Conservation (phyloP, 2,888 invertebrate species). For the Dryomyza anilis region DNA sequence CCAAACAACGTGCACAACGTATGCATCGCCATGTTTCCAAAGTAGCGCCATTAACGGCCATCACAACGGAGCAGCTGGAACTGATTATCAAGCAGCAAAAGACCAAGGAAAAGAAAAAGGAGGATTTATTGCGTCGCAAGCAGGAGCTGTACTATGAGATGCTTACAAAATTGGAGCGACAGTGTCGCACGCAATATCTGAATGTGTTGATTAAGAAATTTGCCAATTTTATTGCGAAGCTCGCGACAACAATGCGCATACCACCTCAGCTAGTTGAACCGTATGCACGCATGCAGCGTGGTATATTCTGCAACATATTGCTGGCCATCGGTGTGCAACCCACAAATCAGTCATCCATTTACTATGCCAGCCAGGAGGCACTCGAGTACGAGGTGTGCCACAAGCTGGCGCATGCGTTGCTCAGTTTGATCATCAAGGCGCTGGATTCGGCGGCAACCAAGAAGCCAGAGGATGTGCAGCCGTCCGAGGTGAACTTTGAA, state of each 20-base stretch:
- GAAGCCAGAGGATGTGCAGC: conserved; percentile 39
- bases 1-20: conserved; percentile 45
- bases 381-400: conserved; percentile 52
- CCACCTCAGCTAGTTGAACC: conserved; percentile 51
- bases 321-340: conserved; percentile 53
- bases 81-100: conserved; percentile 45
- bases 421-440: conserved; percentile 52
- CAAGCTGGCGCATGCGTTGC: conserved; percentile 50
- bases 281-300: conserved; percentile 54
- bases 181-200: conserved; percentile 51
- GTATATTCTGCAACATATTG: conserved; percentile 52
- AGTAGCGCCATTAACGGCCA: too few relatives aligned
- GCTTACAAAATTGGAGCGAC: conserved; percentile 50
- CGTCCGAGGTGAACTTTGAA: conserved; percentile 44
- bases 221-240: conserved; percentile 49
- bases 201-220: conserved; percentile 52
- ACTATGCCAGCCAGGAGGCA: conserved; percentile 50
- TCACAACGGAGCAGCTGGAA: conserved; percentile 46
- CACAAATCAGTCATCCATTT: conserved; percentile 45
- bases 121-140: conserved; percentile 47
- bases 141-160: conserved; percentile 52
- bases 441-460: conserved; percentile 48
- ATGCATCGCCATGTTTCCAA: conserved; percentile 44
- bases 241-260: conserved; percentile 53
- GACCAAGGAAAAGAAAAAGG: conserved; percentile 45